These are phyloP conservation scores for Chionis minor DNA, from an alignment of 2,113 vertebrate species.

Conservation along the genomic window DNA sequence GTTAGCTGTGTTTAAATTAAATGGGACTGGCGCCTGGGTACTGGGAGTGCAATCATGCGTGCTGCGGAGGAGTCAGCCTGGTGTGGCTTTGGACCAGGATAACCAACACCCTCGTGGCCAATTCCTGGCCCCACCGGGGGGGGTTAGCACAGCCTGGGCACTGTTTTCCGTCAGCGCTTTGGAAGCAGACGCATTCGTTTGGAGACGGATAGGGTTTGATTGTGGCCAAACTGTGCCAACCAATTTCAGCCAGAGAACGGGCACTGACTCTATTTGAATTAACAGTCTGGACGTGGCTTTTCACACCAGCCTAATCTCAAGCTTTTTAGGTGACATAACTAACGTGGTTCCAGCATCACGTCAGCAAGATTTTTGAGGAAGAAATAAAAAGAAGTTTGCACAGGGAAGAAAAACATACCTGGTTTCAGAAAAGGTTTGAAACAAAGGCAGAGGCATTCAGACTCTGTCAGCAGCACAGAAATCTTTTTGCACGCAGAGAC, in stretches of 20 bases:
- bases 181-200: not conserved
- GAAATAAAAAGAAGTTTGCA: not conserved
- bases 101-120: not conserved
- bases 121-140: not conserved
- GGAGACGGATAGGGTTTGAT: accelerated
- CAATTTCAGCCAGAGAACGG: not conserved
- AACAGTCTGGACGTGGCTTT: not conserved
- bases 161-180: not conserved
- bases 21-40: not conserved
- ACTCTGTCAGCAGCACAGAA: not conserved
- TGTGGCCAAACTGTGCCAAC: not conserved
- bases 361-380: not conserved
- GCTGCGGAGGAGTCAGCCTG: accelerated
- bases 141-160: not conserved
- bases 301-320: not conserved
- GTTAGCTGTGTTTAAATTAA: not conserved
- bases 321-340: not conserved
- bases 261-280: not conserved
- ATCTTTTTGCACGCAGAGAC: not conserved
- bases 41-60: not conserved
- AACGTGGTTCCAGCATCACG: not conserved
- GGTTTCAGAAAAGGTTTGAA: not conserved
- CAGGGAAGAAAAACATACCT: not conserved
- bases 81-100: not conserved
- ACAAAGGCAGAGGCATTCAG: not conserved